These are phyloP conservation scores for Leptocoma aspasia DNA, from an alignment of 2,113 vertebrate genomes.

Conservation along the genomic window DNA sequence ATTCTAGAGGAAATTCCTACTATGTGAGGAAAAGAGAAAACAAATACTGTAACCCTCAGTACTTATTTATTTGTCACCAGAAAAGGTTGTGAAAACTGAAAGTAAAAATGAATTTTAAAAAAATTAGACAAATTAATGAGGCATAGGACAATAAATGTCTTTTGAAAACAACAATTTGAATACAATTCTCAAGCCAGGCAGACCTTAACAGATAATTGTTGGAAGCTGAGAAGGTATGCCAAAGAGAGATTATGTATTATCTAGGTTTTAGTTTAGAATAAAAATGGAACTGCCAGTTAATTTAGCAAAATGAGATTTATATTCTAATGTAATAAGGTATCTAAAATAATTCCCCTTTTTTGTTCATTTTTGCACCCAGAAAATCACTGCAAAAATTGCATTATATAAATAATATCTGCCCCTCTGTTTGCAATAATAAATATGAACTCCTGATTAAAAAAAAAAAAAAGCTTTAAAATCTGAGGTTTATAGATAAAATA, in stretches of 20 bases:
- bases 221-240: neutral
- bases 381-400: neutral
- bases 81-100: neutral
- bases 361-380: neutral
- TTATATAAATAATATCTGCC: neutral
- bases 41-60: neutral
- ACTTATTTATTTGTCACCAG: neutral
- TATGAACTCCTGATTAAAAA: neutral
- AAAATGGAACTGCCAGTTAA: neutral
- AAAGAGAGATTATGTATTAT: neutral
- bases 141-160: neutral
- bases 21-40: neutral
- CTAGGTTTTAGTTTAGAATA: neutral
- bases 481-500: neutral
- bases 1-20: neutral
- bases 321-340: neutral
- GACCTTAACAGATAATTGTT: neutral
- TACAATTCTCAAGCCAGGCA: neutral
- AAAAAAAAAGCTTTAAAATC: neutral
- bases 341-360: neutral
- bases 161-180: neutral
- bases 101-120: neutral
- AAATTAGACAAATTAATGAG: neutral
- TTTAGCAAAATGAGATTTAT: neutral
- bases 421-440: neutral